phyloP scores from a whole-genome alignment of 2,113 vertebrate species.

The Murina feae region DNA sequence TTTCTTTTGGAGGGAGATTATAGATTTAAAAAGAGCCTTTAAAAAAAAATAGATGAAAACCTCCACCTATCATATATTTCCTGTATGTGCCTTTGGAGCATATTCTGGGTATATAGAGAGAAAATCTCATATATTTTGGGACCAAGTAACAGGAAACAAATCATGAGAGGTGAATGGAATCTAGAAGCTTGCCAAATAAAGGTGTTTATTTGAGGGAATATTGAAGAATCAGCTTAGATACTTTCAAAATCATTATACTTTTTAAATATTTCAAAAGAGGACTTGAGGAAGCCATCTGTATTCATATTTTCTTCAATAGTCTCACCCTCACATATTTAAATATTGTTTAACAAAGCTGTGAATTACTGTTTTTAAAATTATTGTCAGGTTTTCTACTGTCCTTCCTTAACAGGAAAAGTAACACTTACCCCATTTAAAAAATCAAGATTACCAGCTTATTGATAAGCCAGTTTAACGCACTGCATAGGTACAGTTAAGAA shows the following conservation, averaged over 20 bases:
- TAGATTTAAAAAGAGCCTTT: constrained; percentile 25
- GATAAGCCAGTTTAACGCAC: not conserved
- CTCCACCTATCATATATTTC: not conserved
- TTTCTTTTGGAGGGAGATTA: not conserved
- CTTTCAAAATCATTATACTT: not conserved
- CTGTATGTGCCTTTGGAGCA: not conserved
- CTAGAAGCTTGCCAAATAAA: not conserved
- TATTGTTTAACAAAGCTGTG: not conserved
- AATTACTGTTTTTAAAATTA: not conserved
- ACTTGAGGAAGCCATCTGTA: not conserved
- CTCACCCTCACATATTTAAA: not conserved
- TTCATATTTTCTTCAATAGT: not conserved
- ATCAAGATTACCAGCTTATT: not conserved
- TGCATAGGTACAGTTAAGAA: not conserved
- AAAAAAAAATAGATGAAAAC: not conserved
- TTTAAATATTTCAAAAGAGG: not conserved
- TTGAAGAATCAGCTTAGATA: not conserved
- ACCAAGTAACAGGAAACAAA: not conserved
- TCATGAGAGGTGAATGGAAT: not conserved
- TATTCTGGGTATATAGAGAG: not conserved
- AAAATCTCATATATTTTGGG: constrained; percentile 6
- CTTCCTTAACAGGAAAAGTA: not conserved
- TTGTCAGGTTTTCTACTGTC: not conserved
- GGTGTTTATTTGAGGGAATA: not conserved
- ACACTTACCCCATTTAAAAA: not conserved